Conservation (phyloP, 2,113 vertebrate genomes). For the Sakesphorus luctuosus region DNA sequence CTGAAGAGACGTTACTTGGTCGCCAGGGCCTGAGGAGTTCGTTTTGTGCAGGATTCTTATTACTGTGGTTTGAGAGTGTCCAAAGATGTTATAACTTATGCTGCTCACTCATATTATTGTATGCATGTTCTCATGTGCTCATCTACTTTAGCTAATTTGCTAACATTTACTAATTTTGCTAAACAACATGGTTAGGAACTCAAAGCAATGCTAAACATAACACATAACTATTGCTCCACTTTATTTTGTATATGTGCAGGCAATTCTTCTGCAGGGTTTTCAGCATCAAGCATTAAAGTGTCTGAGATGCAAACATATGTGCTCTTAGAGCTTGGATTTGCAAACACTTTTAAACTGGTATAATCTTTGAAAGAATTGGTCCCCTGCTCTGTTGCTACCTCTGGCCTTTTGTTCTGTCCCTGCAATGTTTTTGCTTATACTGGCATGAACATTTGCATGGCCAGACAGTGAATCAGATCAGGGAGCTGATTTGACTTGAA, state of each 20-base stretch:
- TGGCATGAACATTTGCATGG: conserved; percentile 30
- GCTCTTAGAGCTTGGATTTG: background rate
- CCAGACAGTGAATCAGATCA: conserved; percentile 66
- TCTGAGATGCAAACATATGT: background rate
- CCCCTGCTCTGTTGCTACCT: background rate
- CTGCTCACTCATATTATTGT: background rate
- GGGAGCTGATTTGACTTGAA: conserved; percentile 21
- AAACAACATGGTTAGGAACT: background rate
- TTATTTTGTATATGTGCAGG: background rate
- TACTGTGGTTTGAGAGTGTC: background rate
- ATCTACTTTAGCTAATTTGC: background rate
- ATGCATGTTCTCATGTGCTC: background rate
- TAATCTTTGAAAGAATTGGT: background rate
- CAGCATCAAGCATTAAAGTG: background rate
- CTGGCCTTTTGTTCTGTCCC: conserved; percentile 40
- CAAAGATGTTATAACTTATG: background rate
- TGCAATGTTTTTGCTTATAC: conserved; percentile 24
- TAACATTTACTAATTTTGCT: background rate
- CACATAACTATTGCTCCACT: background rate
- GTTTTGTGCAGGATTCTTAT: background rate
- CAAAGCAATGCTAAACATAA: background rate
- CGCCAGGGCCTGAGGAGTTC: background rate
- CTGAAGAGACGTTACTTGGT: background rate
- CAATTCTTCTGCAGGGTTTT: background rate
- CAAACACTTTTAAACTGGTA: conserved; percentile 24